Evolutionary conservation across 2,888 invertebrate genomes (phyloP).

Genomic region (Nephrotoma flavescens): DNA sequence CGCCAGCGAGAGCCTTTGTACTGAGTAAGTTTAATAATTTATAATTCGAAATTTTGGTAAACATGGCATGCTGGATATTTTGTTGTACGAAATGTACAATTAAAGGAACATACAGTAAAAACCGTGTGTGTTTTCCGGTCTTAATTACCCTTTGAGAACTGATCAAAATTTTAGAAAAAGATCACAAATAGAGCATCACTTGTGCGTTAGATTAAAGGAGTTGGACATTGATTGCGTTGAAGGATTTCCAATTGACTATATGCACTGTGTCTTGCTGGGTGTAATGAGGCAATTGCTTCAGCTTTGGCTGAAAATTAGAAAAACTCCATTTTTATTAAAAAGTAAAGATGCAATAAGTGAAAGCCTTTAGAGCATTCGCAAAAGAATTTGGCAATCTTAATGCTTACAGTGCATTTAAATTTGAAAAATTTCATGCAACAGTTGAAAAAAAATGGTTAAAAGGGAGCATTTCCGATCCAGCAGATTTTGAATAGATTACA

Average conservation of each 20-base stretch:
- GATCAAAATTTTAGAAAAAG: constrained; percentile 10
- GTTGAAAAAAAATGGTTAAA: too few species aligned
- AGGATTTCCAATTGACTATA: constrained; percentile 10
- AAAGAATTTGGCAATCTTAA: too few species aligned
- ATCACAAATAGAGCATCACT: constrained; percentile 11
- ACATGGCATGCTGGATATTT: too few species aligned
- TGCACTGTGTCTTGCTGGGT: constrained; percentile 10
- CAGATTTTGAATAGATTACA: too few species aligned
- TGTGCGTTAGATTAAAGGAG: constrained; percentile 6
- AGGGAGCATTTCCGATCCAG: too few species aligned
- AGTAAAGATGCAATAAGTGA: not conserved
- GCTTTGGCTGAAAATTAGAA: constrained; percentile 10
- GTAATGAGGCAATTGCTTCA: constrained; percentile 11
- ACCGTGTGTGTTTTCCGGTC: not conserved
- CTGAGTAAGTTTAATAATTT: not conserved
- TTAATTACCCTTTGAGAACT: constrained; percentile 8
- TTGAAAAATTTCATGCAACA: too few species aligned
- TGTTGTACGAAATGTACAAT: constrained; percentile 9
- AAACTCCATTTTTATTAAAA: not conserved
- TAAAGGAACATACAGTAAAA: constrained; percentile 8
- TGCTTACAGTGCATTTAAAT: too few species aligned
- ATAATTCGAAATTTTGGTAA: too few species aligned
- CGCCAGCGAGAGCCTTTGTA: not conserved
- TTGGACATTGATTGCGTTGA: constrained; percentile 8
- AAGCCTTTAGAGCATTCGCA: not conserved